Base-by-base conservation (phyloP, 1,140 invertebrate species). In the Samia ricini region DNA sequence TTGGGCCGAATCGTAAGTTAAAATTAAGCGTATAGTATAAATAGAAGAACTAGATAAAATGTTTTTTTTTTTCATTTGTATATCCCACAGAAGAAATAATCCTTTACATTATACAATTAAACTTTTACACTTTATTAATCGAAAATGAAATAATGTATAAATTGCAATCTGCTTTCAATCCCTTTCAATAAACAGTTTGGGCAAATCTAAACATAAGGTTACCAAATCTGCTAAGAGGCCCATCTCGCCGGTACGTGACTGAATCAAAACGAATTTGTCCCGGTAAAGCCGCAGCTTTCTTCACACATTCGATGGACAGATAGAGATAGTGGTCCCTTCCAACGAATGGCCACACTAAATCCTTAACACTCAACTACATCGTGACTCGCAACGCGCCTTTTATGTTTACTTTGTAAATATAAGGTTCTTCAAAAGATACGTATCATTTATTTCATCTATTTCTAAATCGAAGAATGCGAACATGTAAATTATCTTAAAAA, bases 251-350 rank as follows among this genome's bases (percentile, higher is more conserved):
- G 72, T 79, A 85, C 83, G 85, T 84, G 88, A 90, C 84, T 77
- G 80, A 88, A 83, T 83, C 76, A 77, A 79, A 83, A 79, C 77
- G 85, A 81, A 86, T 90, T 88, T 86, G 83, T 90, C 83, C 79
- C 73, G 69, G 76, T 81, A 86, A 87, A 88, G 74, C 83, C 83
- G 71, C 71, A 77, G 80, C 76, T 79, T 81, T 84, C 71, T 86
- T 81, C 80, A 71, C 78, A 80, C 82, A 81, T 81, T 77, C 83
- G 84, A 85, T 85, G 78, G 80, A 77, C 80, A 85, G 81, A 85
- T 82, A 83, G 72, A 87, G 83, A 89, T 86, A 88, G 81, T 74
- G 69, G 81, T 76, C 82, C 83, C 79, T 87, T 83, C 71, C 68
- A 72, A 75, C 74, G 77, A 81, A 85, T 82, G 71, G 71, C 74